Conservation (phyloP, 2,113 vertebrate species). For the Motacilla tschutschensis region DNA sequence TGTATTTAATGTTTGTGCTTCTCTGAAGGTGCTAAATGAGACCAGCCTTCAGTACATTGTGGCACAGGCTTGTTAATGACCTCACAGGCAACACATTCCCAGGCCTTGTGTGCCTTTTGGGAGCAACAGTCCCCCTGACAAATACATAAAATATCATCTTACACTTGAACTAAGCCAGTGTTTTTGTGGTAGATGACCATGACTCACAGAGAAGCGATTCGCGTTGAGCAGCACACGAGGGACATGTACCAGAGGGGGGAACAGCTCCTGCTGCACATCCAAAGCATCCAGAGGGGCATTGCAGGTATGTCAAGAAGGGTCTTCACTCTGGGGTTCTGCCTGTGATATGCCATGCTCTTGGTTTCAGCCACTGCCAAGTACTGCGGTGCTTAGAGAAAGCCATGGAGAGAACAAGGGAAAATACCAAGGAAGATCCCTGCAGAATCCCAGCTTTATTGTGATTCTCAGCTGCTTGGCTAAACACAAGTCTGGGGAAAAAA, state of each 20-base stretch:
- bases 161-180: neutral
- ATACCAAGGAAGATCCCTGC: neutral
- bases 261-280: constrained; percentile 72
- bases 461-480: neutral
- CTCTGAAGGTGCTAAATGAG: neutral
- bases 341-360: neutral
- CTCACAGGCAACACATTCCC: neutral
- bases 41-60: neutral
- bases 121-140: neutral
- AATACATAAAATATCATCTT: neutral
- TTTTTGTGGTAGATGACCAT: constrained; percentile 66
- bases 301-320: constrained; percentile 39
- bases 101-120: neutral
- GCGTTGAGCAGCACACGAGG: constrained; percentile 53
- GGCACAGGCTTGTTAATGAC: neutral
- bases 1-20: neutral
- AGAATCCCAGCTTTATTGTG: neutral
- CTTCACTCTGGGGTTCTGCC: neutral
- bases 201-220: constrained; percentile 34
- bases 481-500: neutral
- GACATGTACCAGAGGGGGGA: constrained; percentile 69
- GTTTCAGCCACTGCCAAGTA: neutral
- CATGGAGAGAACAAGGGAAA: neutral
- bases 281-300: constrained; percentile 59
- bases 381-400: neutral